Percentiles rank a stretch among this genome's conserved stretches.
phyloP scores from a whole-genome alignment of 1,140 invertebrate genomes.

The Cryptotermes secundus region DNA sequence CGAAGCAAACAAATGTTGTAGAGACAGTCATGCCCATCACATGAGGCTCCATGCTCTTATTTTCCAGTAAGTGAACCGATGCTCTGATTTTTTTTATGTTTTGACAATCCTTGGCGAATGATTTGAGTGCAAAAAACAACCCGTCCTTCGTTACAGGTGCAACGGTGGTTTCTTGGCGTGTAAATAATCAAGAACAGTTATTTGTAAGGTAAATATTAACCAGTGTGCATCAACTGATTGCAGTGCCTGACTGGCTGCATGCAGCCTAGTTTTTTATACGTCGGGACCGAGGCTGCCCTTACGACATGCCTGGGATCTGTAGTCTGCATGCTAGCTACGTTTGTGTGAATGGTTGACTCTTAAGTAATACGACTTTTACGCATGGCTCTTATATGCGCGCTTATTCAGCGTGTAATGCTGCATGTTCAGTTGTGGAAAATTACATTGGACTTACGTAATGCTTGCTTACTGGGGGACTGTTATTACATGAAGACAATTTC shows the following conservation, averaged over 20 bases:
- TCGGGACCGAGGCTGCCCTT: background rate
- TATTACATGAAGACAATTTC: too few species aligned
- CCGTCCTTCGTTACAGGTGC: conserved; percentile 66
- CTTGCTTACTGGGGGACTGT: too few species aligned
- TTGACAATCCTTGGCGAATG: conserved; percentile 31
- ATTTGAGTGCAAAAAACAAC: conserved; percentile 29
- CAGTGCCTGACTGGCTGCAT: background rate
- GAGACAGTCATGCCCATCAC: conserved; percentile 29
- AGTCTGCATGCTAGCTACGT: background rate
- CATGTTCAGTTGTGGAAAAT: too few species aligned
- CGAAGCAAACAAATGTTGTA: background rate
- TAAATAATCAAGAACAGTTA: conserved; percentile 91
- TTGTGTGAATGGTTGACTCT: background rate
- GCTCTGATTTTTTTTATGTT: conserved; percentile 31
- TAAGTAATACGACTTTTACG: too few species aligned
- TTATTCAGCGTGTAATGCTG: too few species aligned
- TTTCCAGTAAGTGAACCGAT: conserved; percentile 24
- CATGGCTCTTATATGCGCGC: too few species aligned
- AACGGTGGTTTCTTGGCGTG: conserved; percentile 91
- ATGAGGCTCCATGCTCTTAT: conserved; percentile 21
- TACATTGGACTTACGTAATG: too few species aligned
- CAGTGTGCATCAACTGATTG: background rate
- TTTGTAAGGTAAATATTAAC: conserved; percentile 78
- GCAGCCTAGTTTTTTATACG: background rate
- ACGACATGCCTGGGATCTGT: background rate